phyloP scores from a whole-genome alignment of 2,113 vertebrate genomes.

The Ranitomeya variabilis region DNA sequence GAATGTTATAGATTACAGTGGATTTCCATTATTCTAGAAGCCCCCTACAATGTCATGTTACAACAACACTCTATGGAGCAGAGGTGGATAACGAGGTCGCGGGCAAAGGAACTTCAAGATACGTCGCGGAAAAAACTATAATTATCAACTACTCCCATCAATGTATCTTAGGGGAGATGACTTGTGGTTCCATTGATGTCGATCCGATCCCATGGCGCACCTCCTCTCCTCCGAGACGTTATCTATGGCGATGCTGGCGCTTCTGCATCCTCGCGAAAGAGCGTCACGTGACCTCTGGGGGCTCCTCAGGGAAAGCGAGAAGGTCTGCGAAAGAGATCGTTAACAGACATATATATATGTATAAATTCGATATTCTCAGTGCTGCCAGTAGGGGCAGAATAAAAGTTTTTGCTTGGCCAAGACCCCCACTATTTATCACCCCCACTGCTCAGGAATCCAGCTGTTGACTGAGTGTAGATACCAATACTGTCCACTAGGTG shows the following conservation, averaged over 20 bases:
- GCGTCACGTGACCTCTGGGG: constrained; percentile 68
- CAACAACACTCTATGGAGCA: not conserved
- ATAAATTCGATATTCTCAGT: not conserved
- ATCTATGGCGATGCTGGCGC: constrained; percentile 90
- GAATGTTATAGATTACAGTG: no score
- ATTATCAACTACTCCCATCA: not conserved
- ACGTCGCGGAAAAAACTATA: not conserved
- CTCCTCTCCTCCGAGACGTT: constrained; percentile 93
- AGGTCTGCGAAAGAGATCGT: constrained; percentile 66
- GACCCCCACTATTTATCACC: no score
- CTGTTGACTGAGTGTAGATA: not conserved
- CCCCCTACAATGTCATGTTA: not conserved
- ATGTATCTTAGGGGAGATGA: not conserved
- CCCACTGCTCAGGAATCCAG: no score
- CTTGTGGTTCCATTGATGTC: not conserved
- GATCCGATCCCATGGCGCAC: constrained; percentile 62
- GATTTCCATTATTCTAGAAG: no score
- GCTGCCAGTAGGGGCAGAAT: not conserved
- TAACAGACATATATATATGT: not conserved
- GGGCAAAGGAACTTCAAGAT: not conserved
- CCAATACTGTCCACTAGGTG: not conserved
- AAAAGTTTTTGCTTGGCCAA: not conserved
- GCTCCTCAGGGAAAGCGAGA: constrained; percentile 71
- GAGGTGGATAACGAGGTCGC: no score
- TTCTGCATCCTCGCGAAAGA: constrained; percentile 80